Conservation (phyloP, 2,113 vertebrate species). For the Scomber colias region DNA sequence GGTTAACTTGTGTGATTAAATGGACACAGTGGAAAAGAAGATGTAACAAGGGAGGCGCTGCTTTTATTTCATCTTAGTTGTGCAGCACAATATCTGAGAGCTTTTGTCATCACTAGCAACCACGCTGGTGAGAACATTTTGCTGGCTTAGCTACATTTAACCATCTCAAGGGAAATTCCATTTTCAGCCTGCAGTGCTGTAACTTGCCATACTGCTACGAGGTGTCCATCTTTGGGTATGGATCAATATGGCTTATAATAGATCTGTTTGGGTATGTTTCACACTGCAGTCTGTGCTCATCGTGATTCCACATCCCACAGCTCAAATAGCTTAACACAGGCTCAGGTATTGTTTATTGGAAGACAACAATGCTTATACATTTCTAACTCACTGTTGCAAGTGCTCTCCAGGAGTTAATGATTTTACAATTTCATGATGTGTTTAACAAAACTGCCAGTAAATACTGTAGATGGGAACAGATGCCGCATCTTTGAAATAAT, state of each 20-base stretch:
- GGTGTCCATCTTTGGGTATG: constrained; percentile 65
- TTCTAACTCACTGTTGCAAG: constrained; percentile 20
- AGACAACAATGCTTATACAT: constrained; percentile 36
- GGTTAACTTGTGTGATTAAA: constrained; percentile 55
- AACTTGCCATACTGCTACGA: constrained; percentile 56
- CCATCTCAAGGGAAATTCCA: constrained; percentile 69
- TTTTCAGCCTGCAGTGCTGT: constrained; percentile 66
- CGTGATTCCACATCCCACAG: constrained; percentile 51
- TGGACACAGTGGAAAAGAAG: constrained; percentile 27
- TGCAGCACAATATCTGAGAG: constrained; percentile 10
- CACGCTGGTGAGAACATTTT: constrained; percentile 43
- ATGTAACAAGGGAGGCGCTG: constrained; percentile 9
- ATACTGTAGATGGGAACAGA: neutral
- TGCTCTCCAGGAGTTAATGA: constrained; percentile 32
- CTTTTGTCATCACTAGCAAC: constrained; percentile 46
- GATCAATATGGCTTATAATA: constrained; percentile 78
- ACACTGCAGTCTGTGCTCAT: constrained; percentile 54
- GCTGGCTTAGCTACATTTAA: constrained; percentile 63
- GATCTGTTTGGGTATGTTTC: constrained; percentile 72
- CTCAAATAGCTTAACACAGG: constrained; percentile 52
- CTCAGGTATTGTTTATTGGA: constrained; percentile 47
- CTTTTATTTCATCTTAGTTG: neutral
- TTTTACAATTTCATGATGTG: constrained; percentile 47
- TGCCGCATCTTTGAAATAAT: constrained; percentile 9
- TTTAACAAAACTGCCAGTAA: constrained; percentile 14